Base-by-base conservation (phyloP, 1,140 invertebrate species). In the Micrasema minimum region DNA sequence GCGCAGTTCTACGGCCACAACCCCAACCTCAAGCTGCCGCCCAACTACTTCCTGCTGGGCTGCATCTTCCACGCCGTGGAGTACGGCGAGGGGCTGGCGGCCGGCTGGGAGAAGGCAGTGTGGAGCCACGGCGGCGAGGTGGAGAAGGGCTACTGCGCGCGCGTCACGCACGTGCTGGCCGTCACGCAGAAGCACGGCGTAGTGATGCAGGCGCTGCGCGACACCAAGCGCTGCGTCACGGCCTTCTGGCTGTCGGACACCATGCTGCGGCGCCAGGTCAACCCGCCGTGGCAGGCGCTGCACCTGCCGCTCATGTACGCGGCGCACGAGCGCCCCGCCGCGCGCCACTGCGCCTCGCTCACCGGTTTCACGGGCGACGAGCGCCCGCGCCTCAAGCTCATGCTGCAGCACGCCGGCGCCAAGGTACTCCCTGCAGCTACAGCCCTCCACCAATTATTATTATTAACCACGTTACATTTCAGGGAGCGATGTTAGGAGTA, bases 201-300 rank as follows among this genome's bases (percentile, higher is more conserved):
- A 18, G 94, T 96, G 12, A 93, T 94, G 85, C 92, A 94, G 80
- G 93, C 91, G 0, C 78, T 94, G 11, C 86, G 91, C 22, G 93
- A 95, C 81, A 82, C 85, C 7, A 88, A 88, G 81, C 89, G 96
- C 20, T 94, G 96, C 78, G 93, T 99, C 4, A 97, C 95, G 5
- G 91, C 95, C 9, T 93, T 93, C 83, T 99, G 97, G 97, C 82
- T 99, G 11, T 96, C 93, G 69, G 96, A 98, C 81, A 91, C 95
- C 23, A 88, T 97, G 66, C 79, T 88, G 1, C 90, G 92, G 61
- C 92, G 95, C 75, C 93, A 93, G 78, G 90, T 97, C 77, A 78
- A 90, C 65, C 94, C 95, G 1, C 96, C 97, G 0, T 98, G 93
- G 91, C 92, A 95, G 76, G 94, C 94, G 2, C 80, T 97, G 35